These are phyloP conservation scores for Sminthurinus aureus DNA, from an alignment of 2,888 invertebrate species.

Conservation along the genomic window DNA sequence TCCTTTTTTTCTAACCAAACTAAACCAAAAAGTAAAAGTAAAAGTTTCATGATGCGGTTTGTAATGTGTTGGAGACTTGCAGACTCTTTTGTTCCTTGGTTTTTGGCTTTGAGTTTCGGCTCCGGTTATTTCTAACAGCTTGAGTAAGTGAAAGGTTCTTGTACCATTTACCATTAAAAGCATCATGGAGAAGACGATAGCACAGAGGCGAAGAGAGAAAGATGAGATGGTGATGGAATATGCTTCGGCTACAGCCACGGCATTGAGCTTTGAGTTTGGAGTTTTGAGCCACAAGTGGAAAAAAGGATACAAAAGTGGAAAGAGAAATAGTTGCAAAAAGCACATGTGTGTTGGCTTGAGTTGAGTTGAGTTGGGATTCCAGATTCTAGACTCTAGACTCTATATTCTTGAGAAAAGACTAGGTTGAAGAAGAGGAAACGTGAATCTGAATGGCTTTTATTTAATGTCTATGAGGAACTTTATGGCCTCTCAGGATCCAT, in stretches of 20 bases:
- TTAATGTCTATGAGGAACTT: slow-evolving; percentile 7
- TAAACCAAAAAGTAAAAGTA: too few species aligned
- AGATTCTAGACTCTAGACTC: too few species aligned
- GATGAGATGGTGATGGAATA: background rate
- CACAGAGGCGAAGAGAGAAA: background rate
- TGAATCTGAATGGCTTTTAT: slow-evolving; percentile 24
- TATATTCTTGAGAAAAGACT: background rate
- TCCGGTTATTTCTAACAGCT: slow-evolving; percentile 13
- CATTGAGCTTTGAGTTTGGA: too few species aligned
- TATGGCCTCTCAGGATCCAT: slow-evolving; percentile 21
- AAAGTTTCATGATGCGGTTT: background rate
- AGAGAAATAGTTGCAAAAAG: background rate
- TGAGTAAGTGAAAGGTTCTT: slow-evolving; percentile 27
- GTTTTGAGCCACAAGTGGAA: slow-evolving; percentile 27
- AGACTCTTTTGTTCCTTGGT: too few species aligned
- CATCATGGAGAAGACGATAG: background rate
- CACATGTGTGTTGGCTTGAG: background rate
- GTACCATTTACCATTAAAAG: slow-evolving; percentile 28
- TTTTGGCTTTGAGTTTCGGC: background rate
- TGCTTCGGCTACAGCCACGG: too few species aligned
- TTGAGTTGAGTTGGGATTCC: too few species aligned
- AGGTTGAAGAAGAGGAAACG: slow-evolving; percentile 16
- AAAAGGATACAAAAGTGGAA: slow-evolving; percentile 1
- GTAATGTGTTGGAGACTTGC: background rate
- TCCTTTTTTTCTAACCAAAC: too few species aligned